phyloP scores from a whole-genome alignment of 2,888 invertebrate genomes.

The Tupiocoris notatus region DNA sequence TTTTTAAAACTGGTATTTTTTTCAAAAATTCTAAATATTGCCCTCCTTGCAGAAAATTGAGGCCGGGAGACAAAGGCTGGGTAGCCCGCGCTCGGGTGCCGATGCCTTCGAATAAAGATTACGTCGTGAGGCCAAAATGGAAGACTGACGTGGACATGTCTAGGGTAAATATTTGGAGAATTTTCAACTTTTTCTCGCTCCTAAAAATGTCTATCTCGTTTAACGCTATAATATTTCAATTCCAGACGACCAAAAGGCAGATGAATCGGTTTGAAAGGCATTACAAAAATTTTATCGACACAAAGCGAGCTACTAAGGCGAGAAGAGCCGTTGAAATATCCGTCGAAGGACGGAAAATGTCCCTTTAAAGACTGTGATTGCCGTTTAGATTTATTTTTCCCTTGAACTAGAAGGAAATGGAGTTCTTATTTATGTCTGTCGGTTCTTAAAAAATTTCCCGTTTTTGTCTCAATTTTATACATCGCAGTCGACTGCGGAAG shows the following conservation, averaged over 20 bases:
- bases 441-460: too few relatives aligned
- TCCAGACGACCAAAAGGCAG: slow-evolving; percentile 74
- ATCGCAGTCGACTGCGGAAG: too few relatives aligned
- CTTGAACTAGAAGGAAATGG: too few relatives aligned
- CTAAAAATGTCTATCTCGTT: neutral
- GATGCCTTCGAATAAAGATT: slow-evolving; percentile 91
- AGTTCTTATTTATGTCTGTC: too few relatives aligned
- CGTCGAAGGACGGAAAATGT: slow-evolving; percentile 95
- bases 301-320: slow-evolving; percentile 73
- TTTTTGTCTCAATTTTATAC: too few relatives aligned
- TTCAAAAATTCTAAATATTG: neutral
- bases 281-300: slow-evolving; percentile 85
- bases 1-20: too few relatives aligned
- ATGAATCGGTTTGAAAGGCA: slow-evolving; percentile 89
- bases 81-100: slow-evolving; percentile 93
- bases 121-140: slow-evolving; percentile 91
- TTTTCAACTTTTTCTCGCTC: neutral
- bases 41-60: slow-evolving; percentile 60
- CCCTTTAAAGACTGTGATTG: slow-evolving; percentile 63
- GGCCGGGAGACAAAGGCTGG: slow-evolving; percentile 96
- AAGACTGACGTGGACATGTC: slow-evolving; percentile 84
- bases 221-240: slow-evolving; percentile 42
- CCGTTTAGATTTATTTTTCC: neutral
- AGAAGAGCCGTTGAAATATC: slow-evolving; percentile 87
- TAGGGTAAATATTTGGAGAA: slow-evolving; percentile 58